Percentiles rank a stretch among this genome's conserved stretches.
Evolutionary conservation across 2,888 invertebrate genomes (phyloP).

Genomic region (Tenthredo mesomela): DNA sequence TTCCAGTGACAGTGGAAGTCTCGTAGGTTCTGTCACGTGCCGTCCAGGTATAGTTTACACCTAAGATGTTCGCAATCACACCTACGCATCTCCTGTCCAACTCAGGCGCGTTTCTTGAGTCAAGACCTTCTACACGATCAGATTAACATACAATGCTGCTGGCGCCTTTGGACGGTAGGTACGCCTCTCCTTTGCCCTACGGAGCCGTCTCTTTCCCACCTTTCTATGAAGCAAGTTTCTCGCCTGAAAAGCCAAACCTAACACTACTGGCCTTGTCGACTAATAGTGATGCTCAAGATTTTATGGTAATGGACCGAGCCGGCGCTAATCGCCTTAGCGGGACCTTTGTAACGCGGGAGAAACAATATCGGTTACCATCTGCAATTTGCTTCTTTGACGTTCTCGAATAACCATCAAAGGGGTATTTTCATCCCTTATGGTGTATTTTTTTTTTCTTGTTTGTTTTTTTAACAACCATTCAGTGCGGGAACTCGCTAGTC

Average conservation of each 20-base stretch:
- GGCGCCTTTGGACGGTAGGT: slow-evolving; percentile 56
- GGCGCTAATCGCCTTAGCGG: slow-evolving; percentile 57
- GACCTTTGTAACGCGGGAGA: slow-evolving; percentile 34
- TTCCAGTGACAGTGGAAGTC: neutral
- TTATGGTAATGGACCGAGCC: slow-evolving; percentile 57
- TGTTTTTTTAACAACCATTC: too few relatives aligned
- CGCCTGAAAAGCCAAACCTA: slow-evolving; percentile 48
- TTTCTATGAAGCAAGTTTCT: slow-evolving; percentile 51
- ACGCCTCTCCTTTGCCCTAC: slow-evolving; percentile 35
- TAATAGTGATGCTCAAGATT: slow-evolving; percentile 59
- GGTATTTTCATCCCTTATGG: neutral
- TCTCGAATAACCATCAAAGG: neutral
- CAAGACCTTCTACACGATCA: slow-evolving; percentile 35
- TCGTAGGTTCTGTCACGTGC: neutral
- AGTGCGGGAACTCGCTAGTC: too few relatives aligned
- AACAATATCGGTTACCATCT: slow-evolving; percentile 49
- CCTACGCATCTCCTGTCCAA: slow-evolving; percentile 48
- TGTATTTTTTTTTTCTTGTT: neutral
- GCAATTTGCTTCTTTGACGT: slow-evolving; percentile 33
- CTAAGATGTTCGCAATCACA: slow-evolving; percentile 53
- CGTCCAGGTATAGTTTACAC: slow-evolving; percentile 51
- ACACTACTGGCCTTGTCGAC: slow-evolving; percentile 51
- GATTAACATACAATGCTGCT: slow-evolving; percentile 65
- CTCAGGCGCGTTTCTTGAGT: slow-evolving; percentile 55
- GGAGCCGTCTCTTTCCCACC: slow-evolving; percentile 38